A percentile compares a stretch with the other conserved stretches of the same genome.
Conservation (phyloP, 2,888 invertebrate species). For the Ophion ventricosus region DNA sequence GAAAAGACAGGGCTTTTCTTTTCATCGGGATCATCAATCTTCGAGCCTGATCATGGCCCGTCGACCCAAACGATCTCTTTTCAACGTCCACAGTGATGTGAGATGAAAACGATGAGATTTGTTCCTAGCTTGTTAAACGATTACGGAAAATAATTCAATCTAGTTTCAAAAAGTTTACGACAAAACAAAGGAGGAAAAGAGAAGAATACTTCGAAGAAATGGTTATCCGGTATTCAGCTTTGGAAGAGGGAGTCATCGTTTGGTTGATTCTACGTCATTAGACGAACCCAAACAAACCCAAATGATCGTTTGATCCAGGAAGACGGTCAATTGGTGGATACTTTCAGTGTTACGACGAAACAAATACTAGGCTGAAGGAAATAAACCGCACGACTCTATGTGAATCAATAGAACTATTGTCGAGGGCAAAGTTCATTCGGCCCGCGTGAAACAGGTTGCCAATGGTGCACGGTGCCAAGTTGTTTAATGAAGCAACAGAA, state of each 20-base stretch:
- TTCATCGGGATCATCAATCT: neutral
- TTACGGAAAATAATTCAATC: neutral
- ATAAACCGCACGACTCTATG: neutral
- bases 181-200: neutral
- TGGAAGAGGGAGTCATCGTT: neutral
- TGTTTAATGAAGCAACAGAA: neutral
- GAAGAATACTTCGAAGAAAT: constrained; percentile 1
- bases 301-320: neutral
- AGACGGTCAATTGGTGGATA: neutral
- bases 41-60: neutral
- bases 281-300: neutral
- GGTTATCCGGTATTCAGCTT: neutral
- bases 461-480: constrained; percentile 24
- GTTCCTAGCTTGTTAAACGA: neutral
- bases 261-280: constrained; percentile 5
- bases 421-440: constrained; percentile 8
- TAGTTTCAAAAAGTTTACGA: neutral
- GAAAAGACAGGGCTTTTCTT: neutral
- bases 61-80: neutral
- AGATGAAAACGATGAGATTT: neutral
- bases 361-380: neutral
- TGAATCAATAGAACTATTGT: constrained; percentile 31
- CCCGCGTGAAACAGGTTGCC: constrained; percentile 23
- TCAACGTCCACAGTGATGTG: neutral
- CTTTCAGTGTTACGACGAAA: neutral